These are phyloP conservation scores for Notiomystis cincta DNA, from an alignment of 2,113 vertebrate species.

Conservation along the genomic window DNA sequence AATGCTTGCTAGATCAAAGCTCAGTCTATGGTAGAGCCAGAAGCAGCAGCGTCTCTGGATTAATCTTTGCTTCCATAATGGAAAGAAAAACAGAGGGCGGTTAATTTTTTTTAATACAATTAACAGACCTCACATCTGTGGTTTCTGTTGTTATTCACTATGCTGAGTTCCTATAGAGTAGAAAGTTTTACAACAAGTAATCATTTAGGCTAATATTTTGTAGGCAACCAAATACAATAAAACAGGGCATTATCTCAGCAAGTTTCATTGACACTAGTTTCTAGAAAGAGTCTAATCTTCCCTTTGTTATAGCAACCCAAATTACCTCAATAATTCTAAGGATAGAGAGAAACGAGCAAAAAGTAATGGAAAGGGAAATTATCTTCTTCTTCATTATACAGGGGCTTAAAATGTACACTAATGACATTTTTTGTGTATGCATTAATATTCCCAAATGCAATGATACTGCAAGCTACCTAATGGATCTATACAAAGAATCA, in stretches of 20 bases:
- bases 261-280: background rate
- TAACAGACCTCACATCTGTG: background rate
- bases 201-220: background rate
- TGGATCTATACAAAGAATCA: background rate
- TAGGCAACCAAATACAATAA: background rate
- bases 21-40: background rate
- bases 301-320: background rate
- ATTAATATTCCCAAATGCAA: background rate
- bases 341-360: background rate
- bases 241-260: background rate
- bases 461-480: background rate
- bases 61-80: background rate
- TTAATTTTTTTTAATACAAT: background rate
- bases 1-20: background rate
- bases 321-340: conserved; percentile 21
- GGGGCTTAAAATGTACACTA: background rate
- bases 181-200: background rate
- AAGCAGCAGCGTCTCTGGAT: background rate
- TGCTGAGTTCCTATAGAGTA: background rate
- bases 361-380: conserved; percentile 11
- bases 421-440: background rate
- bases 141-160: background rate
- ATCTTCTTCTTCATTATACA: background rate
- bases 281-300: background rate
- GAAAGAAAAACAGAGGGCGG: background rate